Percentiles rank a stretch among this genome's conserved stretches.
Conservation (phyloP, 2,888 invertebrate genomes). For the Leptopterna dolabrata region DNA sequence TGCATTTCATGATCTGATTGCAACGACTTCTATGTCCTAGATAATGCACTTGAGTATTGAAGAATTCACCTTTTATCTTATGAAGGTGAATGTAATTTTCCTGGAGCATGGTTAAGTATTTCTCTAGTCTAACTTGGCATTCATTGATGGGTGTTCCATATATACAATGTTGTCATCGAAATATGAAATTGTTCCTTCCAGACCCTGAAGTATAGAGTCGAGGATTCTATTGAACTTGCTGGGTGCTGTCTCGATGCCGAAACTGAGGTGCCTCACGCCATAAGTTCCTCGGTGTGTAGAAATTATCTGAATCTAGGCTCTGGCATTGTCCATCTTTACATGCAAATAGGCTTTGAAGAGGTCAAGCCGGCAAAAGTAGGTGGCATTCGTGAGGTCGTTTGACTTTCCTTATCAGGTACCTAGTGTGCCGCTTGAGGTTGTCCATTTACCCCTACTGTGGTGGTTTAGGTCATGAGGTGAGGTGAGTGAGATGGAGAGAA, state of each 20-base stretch:
- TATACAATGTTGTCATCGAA: conserved; percentile 37
- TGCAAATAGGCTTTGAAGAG: too few species aligned
- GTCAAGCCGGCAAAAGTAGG: conserved; percentile 9
- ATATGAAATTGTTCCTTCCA: too few species aligned
- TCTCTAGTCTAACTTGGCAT: neutral
- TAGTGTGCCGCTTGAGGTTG: conserved; percentile 60
- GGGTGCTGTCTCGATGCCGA: neutral
- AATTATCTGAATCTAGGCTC: too few species aligned
- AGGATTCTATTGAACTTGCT: neutral
- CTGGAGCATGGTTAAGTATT: neutral
- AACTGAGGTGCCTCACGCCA: neutral
- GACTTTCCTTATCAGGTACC: conserved; percentile 58
- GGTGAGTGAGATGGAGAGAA: too few species aligned
- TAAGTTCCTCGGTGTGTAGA: neutral
- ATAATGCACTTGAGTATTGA: too few species aligned
- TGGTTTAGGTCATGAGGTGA: too few species aligned
- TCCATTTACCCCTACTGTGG: conserved; percentile 62
- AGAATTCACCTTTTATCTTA: too few species aligned
- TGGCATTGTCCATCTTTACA: too few species aligned
- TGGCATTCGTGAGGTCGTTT: conserved; percentile 37
- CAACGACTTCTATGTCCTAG: conserved; percentile 4
- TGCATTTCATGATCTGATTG: conserved; percentile 36
- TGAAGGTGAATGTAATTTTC: neutral
- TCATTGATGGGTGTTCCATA: conserved; percentile 59
- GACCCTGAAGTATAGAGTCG: neutral